Evolutionary conservation across 2,113 vertebrate species (phyloP), one percentile per base, ranked within the genome.

Genomic region (Apistogramma diplotaenia): DNA sequence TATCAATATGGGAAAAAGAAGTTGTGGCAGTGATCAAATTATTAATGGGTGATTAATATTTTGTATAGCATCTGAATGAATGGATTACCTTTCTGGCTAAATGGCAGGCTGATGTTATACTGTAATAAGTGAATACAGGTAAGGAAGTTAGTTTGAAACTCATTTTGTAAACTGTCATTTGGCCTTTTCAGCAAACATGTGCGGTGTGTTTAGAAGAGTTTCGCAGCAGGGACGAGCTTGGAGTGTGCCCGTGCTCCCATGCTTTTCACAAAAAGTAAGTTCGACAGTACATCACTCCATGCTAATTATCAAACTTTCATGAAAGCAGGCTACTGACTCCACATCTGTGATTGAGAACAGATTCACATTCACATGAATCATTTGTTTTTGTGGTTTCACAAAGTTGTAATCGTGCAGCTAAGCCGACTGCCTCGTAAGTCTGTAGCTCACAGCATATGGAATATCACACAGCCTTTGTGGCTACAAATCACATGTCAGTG

Each of bases 181-280:
- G 27, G 1, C 18, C 4, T 57, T 77, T 83, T 43, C 89, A 96
- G 95, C 95, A 96, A 93, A 94, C 92, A 27, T 96, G 95, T 76
- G 94, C 95, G 0, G 95, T 96, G 74, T 96, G 95, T 87, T 88
- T 96, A 77, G 95, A 96, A 19, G 95, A 96, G 85, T 96, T 96
- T 75, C 87, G 91, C 81, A 93, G 85, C 81, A 88, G 93, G 61
- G 95, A 96, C 2, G 95, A 96, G 88, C 94, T 96, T 0, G 95
- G 94, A 9, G 92, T 96, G 65, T 96, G 95, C 58, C 94, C 94
- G 0, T 96, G 95, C 67, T 92, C 95, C 33, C 95, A 96, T 29
- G 94, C 94, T n/a, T 96, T 96, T 78, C 95, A 96, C 88, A 95
- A 95, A 81, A 96, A 95, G 95, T 96, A 92, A 93, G 95, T 87